Percentiles rank a stretch among this genome's conserved stretches.
Evolutionary conservation across 2,888 invertebrate genomes (phyloP).

Genomic region (Lutraria lutraria): DNA sequence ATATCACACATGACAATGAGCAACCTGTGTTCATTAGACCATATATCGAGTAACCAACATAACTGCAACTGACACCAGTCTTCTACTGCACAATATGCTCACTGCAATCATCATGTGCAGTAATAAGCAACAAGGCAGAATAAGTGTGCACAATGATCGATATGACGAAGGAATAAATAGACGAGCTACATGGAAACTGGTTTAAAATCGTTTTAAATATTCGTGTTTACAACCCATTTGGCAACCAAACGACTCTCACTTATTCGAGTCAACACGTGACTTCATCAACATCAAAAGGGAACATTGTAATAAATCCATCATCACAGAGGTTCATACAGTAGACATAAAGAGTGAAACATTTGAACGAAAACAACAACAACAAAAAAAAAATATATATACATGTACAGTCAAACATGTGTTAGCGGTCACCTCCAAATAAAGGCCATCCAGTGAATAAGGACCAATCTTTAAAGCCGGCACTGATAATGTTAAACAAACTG

Average conservation of each 20-base stretch:
- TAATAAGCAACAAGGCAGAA: not conserved
- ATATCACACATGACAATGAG: not conserved
- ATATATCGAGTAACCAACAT: not conserved
- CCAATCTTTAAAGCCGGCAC: no score
- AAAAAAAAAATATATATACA: no score
- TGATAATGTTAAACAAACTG: no score
- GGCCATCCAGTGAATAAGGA: no score
- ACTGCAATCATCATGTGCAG: not conserved
- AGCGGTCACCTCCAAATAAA: no score
- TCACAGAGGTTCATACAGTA: no score
- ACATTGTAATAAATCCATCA: no score
- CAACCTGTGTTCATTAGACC: not conserved
- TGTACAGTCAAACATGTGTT: no score
- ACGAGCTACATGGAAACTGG: not conserved
- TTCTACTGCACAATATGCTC: not conserved
- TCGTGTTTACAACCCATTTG: not conserved
- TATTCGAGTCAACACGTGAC: no score
- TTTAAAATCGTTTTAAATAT: not conserved
- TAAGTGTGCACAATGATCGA: not conserved
- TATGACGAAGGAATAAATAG: not conserved
- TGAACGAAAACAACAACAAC: no score
- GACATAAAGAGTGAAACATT: no score
- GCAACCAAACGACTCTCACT: not conserved
- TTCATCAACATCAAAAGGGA: no score
- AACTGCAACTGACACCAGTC: not conserved